Evolutionary conservation across 2,797 vertebrate species (phyloP).

Genomic region (Gallirallus australis): DNA sequence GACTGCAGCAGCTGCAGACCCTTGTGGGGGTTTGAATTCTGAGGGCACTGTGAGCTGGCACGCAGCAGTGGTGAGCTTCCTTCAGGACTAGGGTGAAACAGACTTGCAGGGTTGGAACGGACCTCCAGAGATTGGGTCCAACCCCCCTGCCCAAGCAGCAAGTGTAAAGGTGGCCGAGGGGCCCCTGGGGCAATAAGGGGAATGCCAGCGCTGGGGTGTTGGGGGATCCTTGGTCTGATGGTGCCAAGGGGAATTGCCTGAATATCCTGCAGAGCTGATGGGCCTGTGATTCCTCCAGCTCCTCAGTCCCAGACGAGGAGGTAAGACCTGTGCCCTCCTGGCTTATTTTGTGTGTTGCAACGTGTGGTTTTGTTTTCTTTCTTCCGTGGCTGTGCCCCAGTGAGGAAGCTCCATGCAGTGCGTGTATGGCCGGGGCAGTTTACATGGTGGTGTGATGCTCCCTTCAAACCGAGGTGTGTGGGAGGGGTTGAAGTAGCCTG

Average conservation of each 20-base stretch:
- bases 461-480: accelerated
- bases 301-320: not conserved
- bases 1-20: not conserved
- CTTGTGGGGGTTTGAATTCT: not conserved
- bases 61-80: not conserved
- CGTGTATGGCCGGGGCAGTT: accelerated
- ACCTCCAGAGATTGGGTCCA: too few relatives aligned
- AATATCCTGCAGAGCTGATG: too few relatives aligned
- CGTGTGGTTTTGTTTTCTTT: not conserved
- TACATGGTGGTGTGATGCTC: accelerated
- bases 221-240: not conserved
- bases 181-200: not conserved
- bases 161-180: accelerated
- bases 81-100: accelerated
- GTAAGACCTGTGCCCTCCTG: not conserved
- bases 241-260: not conserved
- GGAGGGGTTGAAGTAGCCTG: too few relatives aligned
- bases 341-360: too few relatives aligned
- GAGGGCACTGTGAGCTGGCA: accelerated
- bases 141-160: accelerated
- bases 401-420: accelerated
- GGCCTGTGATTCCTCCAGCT: too few relatives aligned
- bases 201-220: accelerated
- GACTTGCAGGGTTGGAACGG: too few relatives aligned
- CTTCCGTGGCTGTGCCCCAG: accelerated